Percentiles rank a stretch among this genome's conserved stretches.
Evolutionary conservation across 2,888 invertebrate genomes (phyloP).

Genomic region (Falcaria lacertinaria): DNA sequence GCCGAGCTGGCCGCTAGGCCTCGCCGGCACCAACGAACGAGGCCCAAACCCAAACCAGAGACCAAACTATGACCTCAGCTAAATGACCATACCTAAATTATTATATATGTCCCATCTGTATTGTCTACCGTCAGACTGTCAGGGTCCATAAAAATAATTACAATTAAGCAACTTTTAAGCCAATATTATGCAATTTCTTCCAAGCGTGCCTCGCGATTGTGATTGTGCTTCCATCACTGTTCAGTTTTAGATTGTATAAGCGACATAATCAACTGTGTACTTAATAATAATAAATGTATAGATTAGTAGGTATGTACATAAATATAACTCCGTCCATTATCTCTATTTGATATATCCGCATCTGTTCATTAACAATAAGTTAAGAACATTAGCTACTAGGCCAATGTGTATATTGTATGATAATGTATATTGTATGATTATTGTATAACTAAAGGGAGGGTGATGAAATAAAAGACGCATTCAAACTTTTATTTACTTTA

Average conservation of each 20-base stretch:
- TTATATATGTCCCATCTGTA: neutral
- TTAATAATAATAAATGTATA: too few species aligned
- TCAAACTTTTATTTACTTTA: conserved; percentile 73
- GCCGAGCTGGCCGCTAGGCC: conserved; percentile 10
- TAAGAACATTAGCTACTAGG: conserved; percentile 4
- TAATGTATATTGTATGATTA: conserved; percentile 58
- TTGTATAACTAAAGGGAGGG: conserved; percentile 31
- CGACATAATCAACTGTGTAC: too few species aligned
- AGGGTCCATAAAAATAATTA: too few species aligned
- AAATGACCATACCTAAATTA: neutral
- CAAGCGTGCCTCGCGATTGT: too few species aligned
- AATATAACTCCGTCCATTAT: neutral
- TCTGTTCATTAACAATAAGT: neutral
- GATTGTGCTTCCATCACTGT: too few species aligned
- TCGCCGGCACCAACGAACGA: conserved; percentile 6
- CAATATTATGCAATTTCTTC: too few species aligned
- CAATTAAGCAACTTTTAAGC: too few species aligned
- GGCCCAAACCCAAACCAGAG: conserved; percentile 77
- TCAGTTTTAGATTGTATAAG: too few species aligned
- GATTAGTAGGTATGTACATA: neutral
- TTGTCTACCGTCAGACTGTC: too few species aligned
- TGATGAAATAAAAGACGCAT: conserved; percentile 52
- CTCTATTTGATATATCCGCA: neutral
- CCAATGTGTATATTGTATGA: conserved; percentile 34
- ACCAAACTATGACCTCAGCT: conserved; percentile 68